phyloP scores from a whole-genome alignment of 2,888 invertebrate species.

The Pharmacophagus antenor region DNA sequence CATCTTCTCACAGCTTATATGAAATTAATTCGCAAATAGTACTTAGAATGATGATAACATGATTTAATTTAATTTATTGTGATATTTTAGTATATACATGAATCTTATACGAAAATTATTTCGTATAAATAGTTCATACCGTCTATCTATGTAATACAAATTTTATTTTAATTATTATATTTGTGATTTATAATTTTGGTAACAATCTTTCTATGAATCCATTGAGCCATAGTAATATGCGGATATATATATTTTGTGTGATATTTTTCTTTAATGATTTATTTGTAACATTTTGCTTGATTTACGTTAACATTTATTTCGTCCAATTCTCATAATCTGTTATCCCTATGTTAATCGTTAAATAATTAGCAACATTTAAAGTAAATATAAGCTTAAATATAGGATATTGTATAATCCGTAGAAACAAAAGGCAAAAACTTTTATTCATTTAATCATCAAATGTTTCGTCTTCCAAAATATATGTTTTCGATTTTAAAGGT shows the following conservation, averaged over 20 bases:
- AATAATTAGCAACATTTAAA: neutral
- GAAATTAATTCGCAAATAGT: no score
- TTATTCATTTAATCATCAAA: constrained; percentile 19
- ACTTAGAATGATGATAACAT: neutral
- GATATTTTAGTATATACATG: no score
- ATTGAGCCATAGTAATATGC: no score
- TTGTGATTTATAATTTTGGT: neutral
- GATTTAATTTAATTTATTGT: constrained; percentile 6
- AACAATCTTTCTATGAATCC: no score
- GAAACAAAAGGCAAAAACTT: neutral
- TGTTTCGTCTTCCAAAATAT: constrained; percentile 2
- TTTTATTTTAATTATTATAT: neutral
- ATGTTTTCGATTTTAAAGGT: neutral
- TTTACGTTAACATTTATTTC: constrained; percentile 3
- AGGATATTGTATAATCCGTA: constrained; percentile 2
- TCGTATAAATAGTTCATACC: no score
- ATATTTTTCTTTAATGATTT: constrained; percentile 1
- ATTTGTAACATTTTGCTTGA: neutral
- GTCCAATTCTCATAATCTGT: constrained; percentile 3
- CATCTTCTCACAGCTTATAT: no score
- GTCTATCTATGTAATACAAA: no score
- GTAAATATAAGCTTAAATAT: constrained; percentile 6
- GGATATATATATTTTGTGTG: neutral
- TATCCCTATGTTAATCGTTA: constrained; percentile 11
- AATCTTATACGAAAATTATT: no score